Evolutionary conservation across 2,113 vertebrate species (phyloP).

Genomic region (Gymnogyps californianus): DNA sequence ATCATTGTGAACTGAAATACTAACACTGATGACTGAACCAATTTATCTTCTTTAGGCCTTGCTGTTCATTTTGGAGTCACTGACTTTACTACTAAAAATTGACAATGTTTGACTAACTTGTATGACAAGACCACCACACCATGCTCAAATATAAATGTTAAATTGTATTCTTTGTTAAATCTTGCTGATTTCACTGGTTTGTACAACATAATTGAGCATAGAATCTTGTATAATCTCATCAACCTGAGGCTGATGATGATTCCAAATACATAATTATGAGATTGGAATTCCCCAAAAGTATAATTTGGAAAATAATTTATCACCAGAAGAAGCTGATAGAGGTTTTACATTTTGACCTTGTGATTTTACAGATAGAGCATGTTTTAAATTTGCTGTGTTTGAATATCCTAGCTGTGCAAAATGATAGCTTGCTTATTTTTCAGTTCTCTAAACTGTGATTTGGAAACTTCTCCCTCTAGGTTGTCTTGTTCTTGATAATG

Average conservation of each 20-base stretch:
- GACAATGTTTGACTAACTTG: not conserved
- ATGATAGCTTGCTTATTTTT: not conserved
- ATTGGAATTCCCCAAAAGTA: not conserved
- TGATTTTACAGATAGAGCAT: not conserved
- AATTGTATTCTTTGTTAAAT: not conserved
- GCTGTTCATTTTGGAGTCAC: not conserved
- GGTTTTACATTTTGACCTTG: not conserved
- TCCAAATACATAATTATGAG: not conserved
- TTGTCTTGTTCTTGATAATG: conserved; percentile 91
- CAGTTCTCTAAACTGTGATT: not conserved
- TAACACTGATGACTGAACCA: not conserved
- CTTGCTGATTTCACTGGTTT: not conserved
- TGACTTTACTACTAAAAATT: not conserved
- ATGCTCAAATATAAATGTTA: not conserved
- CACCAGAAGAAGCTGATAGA: not conserved
- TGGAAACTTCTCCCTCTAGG: conserved; percentile 66
- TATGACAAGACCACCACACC: not conserved
- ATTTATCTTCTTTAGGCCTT: not conserved
- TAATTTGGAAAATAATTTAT: not conserved
- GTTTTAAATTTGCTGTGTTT: not conserved
- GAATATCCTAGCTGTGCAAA: not conserved
- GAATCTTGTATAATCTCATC: not conserved
- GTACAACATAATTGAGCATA: not conserved
- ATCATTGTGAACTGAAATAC: not conserved
- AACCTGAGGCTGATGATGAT: not conserved